phyloP scores from a whole-genome alignment of 2,797 vertebrate genomes.

The Chaetodon trifasciatus region DNA sequence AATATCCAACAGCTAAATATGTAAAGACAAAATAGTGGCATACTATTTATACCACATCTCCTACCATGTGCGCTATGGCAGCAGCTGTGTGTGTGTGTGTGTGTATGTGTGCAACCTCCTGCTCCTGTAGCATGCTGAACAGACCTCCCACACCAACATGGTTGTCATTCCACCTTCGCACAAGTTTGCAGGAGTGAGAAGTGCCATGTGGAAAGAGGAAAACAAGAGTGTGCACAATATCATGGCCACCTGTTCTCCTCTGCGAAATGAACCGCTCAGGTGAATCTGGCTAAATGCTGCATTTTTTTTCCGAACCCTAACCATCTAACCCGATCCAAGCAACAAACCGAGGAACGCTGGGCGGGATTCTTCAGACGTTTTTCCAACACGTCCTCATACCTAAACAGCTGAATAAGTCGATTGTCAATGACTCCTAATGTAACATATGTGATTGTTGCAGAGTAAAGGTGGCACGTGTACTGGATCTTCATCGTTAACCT shows the following conservation, averaged over 20 bases:
- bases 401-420: no score
- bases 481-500: no score
- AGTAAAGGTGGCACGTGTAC: no score
- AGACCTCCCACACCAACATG: slow-evolving; percentile 78
- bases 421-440: no score
- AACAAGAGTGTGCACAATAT: slow-evolving; percentile 8
- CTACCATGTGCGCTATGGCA: slow-evolving; percentile 45
- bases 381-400: no score
- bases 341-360: no score
- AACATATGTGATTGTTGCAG: no score
- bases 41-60: slow-evolving; percentile 73
- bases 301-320: no score
- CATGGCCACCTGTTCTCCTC: slow-evolving; percentile 26
- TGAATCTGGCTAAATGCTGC: slow-evolving; percentile 5
- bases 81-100: slow-evolving; percentile 54
- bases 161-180: slow-evolving; percentile 67
- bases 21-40: slow-evolving; percentile 79
- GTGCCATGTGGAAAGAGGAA: slow-evolving; percentile 8
- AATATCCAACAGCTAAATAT: slow-evolving; percentile 85
- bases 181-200: slow-evolving; percentile 45
- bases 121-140: slow-evolving; percentile 47
- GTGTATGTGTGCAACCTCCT: slow-evolving; percentile 48
- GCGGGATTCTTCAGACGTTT: no score
- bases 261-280: background rate
- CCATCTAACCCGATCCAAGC: no score